Evolutionary conservation across 1,140 invertebrate genomes (phyloP).

Genomic region (Cydia pomonella): DNA sequence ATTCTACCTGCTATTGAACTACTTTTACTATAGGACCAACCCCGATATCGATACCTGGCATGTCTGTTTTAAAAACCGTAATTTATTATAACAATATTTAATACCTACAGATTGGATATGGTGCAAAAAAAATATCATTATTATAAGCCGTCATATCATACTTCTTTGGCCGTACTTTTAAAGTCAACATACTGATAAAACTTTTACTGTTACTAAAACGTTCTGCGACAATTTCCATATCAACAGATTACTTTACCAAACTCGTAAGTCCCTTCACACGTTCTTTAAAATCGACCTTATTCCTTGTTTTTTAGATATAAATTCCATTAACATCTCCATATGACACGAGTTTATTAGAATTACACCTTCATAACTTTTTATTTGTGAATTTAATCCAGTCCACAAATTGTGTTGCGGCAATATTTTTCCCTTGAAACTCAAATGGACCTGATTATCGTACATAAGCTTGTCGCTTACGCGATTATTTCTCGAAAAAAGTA

Average conservation of each 20-base stretch:
- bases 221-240: conserved; percentile 11
- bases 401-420: background rate
- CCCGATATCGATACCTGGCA: too few species aligned
- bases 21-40: too few species aligned
- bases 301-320: background rate
- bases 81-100: too few species aligned
- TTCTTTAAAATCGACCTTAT: background rate
- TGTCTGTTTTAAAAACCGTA: too few species aligned
- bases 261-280: background rate
- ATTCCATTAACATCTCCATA: background rate
- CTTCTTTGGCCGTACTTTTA: background rate
- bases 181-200: background rate
- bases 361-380: background rate
- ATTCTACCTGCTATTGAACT: too few species aligned
- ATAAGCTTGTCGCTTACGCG: background rate
- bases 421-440: background rate
- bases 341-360: background rate
- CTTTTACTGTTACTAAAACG: conserved; percentile 1
- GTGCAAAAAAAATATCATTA: too few species aligned
- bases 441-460: background rate
- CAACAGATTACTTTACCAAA: background rate
- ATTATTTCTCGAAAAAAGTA: background rate
- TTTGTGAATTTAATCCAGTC: conserved; percentile 7
- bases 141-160: background rate
- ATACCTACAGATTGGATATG: too few species aligned